phyloP scores from a whole-genome alignment of 1,140 invertebrate genomes.

The Microplitis demolitor region DNA sequence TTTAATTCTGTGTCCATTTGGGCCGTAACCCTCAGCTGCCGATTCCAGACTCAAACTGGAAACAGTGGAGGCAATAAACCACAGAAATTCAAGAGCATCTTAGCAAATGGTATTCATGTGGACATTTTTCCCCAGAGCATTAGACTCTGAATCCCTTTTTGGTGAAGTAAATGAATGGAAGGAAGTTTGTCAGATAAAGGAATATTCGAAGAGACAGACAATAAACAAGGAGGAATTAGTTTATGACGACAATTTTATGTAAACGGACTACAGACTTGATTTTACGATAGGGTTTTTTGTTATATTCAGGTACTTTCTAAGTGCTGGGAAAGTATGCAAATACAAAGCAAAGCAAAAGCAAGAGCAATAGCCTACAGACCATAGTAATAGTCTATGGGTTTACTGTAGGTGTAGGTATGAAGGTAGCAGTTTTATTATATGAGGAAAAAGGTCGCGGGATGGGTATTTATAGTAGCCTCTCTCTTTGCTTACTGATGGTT shows the following conservation, averaged over 20 bases:
- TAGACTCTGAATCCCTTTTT: not conserved
- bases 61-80: conserved; percentile 36
- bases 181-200: not conserved
- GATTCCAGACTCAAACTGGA: not conserved
- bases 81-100: conserved; percentile 26
- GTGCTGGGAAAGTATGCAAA: not conserved
- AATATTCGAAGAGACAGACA: not conserved
- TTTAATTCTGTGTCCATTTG: too few relatives aligned
- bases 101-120: too few relatives aligned
- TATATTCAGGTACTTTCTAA: not conserved
- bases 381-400: too few relatives aligned
- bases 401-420: too few relatives aligned
- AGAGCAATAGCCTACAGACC: not conserved
- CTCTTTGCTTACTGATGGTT: too few relatives aligned
- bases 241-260: conserved; percentile 43
- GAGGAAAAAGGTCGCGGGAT: conserved; percentile 11
- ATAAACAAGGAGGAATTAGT: conserved; percentile 15
- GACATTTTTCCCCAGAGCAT: too few relatives aligned
- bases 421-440: not conserved
- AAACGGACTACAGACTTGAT: conserved; percentile 22
- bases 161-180: not conserved
- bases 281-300: conserved; percentile 46
- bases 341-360: not conserved
- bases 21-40: not conserved
- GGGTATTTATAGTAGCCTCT: too few relatives aligned